Percentiles rank a stretch among this genome's conserved stretches.
Conservation (phyloP, 2,888 invertebrate species). For the Acleris holmiana region DNA sequence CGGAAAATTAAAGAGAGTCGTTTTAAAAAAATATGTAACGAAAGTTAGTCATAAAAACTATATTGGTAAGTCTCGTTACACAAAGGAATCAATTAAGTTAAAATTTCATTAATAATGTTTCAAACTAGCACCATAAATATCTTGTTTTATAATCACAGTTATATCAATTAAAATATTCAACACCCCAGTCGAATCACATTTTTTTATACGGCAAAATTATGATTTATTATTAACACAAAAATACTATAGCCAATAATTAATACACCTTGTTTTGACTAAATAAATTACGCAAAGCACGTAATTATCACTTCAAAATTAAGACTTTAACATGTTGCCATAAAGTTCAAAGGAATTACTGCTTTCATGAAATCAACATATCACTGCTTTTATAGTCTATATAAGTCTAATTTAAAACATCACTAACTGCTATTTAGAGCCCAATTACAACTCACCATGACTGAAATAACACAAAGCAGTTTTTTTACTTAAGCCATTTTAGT, state of each 20-base stretch:
- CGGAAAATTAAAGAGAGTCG: too few relatives aligned
- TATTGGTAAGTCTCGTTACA: too few relatives aligned
- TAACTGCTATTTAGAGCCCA: too few relatives aligned
- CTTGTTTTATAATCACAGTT: slow-evolving; percentile 3
- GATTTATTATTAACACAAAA: background rate
- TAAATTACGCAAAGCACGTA: slow-evolving; percentile 14
- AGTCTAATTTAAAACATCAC: too few relatives aligned
- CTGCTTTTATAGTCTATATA: too few relatives aligned
- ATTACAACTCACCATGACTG: too few relatives aligned
- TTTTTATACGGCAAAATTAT: slow-evolving; percentile 7
- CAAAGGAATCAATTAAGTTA: too few relatives aligned
- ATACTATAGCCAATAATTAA: background rate
- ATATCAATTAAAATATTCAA: slow-evolving; percentile 14
- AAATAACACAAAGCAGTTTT: too few relatives aligned
- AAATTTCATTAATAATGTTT: too few relatives aligned
- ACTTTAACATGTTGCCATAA: slow-evolving; percentile 12
- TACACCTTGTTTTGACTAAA: slow-evolving; percentile 10
- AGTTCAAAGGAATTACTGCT: slow-evolving; percentile 11
- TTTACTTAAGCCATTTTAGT: too few relatives aligned
- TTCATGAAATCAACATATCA: slow-evolving; percentile 14
- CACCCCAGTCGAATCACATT: slow-evolving; percentile 5
- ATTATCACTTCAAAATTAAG: slow-evolving; percentile 31
- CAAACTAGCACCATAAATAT: too few relatives aligned
- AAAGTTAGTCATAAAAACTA: too few relatives aligned
- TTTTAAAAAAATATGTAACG: background rate